Evolutionary conservation across 2,888 invertebrate species (phyloP).

Genomic region (Drosophila kambysellisi): DNA sequence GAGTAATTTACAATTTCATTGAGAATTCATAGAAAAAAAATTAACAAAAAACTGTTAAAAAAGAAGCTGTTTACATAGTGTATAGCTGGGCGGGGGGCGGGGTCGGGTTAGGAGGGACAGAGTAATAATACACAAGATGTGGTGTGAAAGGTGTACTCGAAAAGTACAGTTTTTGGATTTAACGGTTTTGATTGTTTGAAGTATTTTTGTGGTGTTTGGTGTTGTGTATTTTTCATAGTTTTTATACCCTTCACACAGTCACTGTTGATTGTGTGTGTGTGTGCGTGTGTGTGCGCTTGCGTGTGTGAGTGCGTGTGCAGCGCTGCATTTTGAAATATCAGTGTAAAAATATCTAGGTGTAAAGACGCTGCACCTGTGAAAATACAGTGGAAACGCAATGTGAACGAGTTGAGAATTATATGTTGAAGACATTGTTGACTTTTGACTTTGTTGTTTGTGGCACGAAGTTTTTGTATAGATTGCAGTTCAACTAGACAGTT

Average conservation of each 20-base stretch:
- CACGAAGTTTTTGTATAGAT: slow-evolving; percentile 17
- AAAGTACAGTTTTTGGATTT: slow-evolving; percentile 30
- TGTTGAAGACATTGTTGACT: background rate
- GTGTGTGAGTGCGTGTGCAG: slow-evolving; percentile 19
- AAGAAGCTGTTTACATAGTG: slow-evolving; percentile 47
- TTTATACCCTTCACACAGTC: slow-evolving; percentile 73
- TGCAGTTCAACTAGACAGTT: slow-evolving; percentile 34
- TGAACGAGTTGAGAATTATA: slow-evolving; percentile 16
- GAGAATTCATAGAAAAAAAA: slow-evolving; percentile 12
- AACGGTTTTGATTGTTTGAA: slow-evolving; percentile 19
- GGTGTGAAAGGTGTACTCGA: slow-evolving; percentile 31
- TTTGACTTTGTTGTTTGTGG: slow-evolving; percentile 8
- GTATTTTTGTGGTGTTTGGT: slow-evolving; percentile 24
- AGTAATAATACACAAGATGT: slow-evolving; percentile 22
- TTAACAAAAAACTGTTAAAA: slow-evolving; percentile 25
- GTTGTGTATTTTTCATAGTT: slow-evolving; percentile 59
- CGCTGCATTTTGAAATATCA: no score
- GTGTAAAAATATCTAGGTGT: slow-evolving; percentile 7
- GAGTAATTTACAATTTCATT: slow-evolving; percentile 26
- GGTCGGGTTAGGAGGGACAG: slow-evolving; percentile 2
- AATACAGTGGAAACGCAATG: slow-evolving; percentile 21
- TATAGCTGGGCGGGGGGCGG: slow-evolving; percentile 13
- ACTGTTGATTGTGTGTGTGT: slow-evolving; percentile 18
- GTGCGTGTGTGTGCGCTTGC: slow-evolving; percentile 21
- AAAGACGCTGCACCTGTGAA: slow-evolving; percentile 5